Evolutionary conservation across 2,888 invertebrate genomes (phyloP), one percentile per base, ranked within the genome.

Genomic region (Cheilosia variabilis): DNA sequence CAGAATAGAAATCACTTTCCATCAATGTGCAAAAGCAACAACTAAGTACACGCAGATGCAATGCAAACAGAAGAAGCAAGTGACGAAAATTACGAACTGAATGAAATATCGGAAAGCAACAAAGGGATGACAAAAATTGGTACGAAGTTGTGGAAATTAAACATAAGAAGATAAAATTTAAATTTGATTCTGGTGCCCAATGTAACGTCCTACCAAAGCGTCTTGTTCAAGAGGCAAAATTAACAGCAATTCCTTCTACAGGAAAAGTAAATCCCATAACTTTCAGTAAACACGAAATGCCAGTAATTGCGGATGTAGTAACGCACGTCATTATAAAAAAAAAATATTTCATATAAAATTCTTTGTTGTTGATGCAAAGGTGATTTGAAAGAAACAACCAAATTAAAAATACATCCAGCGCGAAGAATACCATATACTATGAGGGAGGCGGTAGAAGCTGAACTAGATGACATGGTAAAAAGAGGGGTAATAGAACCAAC

Each of bases 401-500:
- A 72, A 22, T 55, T 81, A 19, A 57, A 76, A 71, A 63, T 72
- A 17, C 7, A 24, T 7, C 60, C 68, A 10, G 34, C 87, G 9
- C 65, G 82, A 19, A 63, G 63, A 58, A 75, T 87, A 43, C 43
- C 43, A 43, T 43, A n/a, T 43, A 4, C 43, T 4, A 43, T 43
- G 47, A 55, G 66, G 43, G 77, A 69, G 4, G 53, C 65, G 15
- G 87, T 87, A 15, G 87, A 87, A 53, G 43, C 37, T 5, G 72
- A 87, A n/a, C 45, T 87, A 45, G 60, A 84, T n/a, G 69, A 62
- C 27, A 76, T 87, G 87, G 77, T 84, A 31, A 15, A 63, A 41
- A 53, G 47, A 17, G 81, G 60, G 34, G 65, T 81, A n/a, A 63
- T 76, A 17, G 37, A 58, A 62, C 72, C 68, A 37, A 79, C 84